Evolutionary conservation across 2,888 invertebrate species (phyloP), one percentile per base, ranked within the genome.

Genomic region (Drosophila paranaensis): DNA sequence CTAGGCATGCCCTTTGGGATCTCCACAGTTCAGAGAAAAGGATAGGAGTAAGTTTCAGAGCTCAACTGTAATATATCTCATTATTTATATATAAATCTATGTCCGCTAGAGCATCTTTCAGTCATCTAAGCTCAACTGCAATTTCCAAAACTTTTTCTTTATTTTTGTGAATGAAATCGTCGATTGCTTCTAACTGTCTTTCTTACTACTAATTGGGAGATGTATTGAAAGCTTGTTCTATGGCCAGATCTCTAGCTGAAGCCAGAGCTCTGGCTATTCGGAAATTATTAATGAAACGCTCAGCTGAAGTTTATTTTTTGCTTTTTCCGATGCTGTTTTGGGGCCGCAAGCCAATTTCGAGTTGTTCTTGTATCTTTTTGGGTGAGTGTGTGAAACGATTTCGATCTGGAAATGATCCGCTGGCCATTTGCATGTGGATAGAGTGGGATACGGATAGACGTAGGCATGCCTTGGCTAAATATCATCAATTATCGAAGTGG

Each of bases 401-500:
- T 40, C 68, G 40, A 77, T 77, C 57, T 69, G 43, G 57, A 72
- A 60, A 66, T 70, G 65, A 70, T 77, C 78, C 77, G 65, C 78
- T 77, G 78, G 77, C 70, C 66, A 77, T 77, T 61, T 77, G 54
- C 57, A 73, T 70, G 54, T 57, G 66, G 42, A 33, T 33, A 33
- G 33, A 33, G 10, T 10, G 46, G 55, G 40, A 53, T 74, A 70
- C 71, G 56, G 57, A 74, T 74, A 65, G 60, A 51, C 40, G 48
- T 50, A 50, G 54, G 60, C 46, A 65, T 67, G 46, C 27, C 57
- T 64, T 48, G 72, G 71, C 61, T 62, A 77, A 85, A 84, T 83
- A 88, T 79, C 84, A 84, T 84, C 88, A 84, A 84, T 84, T 88
- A 84, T 84, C 76, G 54, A 20, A 67, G 60, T 71, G 79, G 67